Evolutionary conservation across 1,140 invertebrate species (phyloP), one percentile per base, ranked within the genome.

Genomic region (Maniola jurtina): DNA sequence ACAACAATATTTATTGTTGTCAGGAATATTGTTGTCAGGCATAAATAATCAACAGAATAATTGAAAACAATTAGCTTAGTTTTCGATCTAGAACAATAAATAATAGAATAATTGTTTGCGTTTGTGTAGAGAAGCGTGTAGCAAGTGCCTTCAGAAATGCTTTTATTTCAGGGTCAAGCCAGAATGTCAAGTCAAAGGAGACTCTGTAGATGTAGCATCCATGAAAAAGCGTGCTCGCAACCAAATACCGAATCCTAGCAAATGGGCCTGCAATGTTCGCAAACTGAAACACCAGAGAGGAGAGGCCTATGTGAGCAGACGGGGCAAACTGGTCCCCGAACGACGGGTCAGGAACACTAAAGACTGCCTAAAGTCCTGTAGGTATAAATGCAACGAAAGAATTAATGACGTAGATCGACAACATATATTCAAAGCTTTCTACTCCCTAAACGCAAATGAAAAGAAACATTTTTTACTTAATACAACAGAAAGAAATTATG

Each of bases 381-480:
- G 85, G 61, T 86, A 73, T 36, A 88, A 88, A 77, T 89, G 88
- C 45, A 90, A 78, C 40, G 79, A 83, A 45, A 76, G 76, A 69
- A 84, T 90, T 1, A 82, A 72, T 38, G 84, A 90, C 67, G 66
- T 71, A 0, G 88, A 90, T 58, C 70, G 86, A 25, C 81, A 90
- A 71, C 77, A 84, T n/a, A 80, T 90, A 55, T 90, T 90, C 64
- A 86, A 83, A 77, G 81, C 88, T 6, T 90, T 88, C 56, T 90
- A 90, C 60, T 87, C 88, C 1, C 62, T 90, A n/a, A 86, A 80
- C 65, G 75, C 84, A 0, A 89, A 90, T 68, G 88, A 90, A 69
- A 90, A 90, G 45, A 88, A 83, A 61, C 84, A 88, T 71, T 90
- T 87, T 38, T 67, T 90, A 33, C 66, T 90, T 0, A 89, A 86